Evolutionary conservation across 2,888 invertebrate species (phyloP).

Genomic region (Euzophera pinguis): DNA sequence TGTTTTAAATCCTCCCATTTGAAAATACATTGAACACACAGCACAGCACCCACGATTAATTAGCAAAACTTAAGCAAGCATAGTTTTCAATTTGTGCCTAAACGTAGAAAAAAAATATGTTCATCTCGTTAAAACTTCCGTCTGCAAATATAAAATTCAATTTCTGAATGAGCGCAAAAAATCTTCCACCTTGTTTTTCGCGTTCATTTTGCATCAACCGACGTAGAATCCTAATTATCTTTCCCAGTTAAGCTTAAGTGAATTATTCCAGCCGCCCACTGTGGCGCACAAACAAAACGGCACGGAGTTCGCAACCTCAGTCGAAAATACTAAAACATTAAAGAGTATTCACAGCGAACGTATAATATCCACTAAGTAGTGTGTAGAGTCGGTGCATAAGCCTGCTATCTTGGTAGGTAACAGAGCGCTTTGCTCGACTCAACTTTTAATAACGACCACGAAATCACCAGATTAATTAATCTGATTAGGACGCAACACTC

Average conservation of each 20-base stretch:
- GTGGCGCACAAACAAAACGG: slow-evolving; percentile 76
- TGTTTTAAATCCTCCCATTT: too few species aligned
- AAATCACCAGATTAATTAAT: slow-evolving; percentile 73
- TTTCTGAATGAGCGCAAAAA: slow-evolving; percentile 77
- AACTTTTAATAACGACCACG: slow-evolving; percentile 77
- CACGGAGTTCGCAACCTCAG: slow-evolving; percentile 75
- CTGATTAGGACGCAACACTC: slow-evolving; percentile 70
- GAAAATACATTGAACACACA: not conserved
- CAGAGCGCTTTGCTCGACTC: slow-evolving; percentile 67
- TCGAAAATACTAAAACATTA: slow-evolving; percentile 79
- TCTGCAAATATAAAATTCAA: slow-evolving; percentile 76
- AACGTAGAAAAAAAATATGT: slow-evolving; percentile 53
- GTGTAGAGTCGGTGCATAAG: slow-evolving; percentile 64
- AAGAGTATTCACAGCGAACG: slow-evolving; percentile 70
- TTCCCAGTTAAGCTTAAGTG: slow-evolving; percentile 79
- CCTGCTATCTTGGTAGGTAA: slow-evolving; percentile 72
- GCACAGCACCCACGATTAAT: slow-evolving; percentile 37
- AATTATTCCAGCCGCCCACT: slow-evolving; percentile 77
- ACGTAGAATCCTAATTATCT: slow-evolving; percentile 80
- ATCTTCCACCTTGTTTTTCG: slow-evolving; percentile 73
- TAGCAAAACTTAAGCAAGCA: slow-evolving; percentile 51
- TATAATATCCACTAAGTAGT: slow-evolving; percentile 74
- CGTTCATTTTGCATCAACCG: slow-evolving; percentile 77
- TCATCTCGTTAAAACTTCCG: slow-evolving; percentile 73
- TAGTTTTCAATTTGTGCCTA: slow-evolving; percentile 52